These are phyloP conservation scores for Coregonus suidteri DNA, from an alignment of 2,797 vertebrate genomes.

Conservation along the genomic window DNA sequence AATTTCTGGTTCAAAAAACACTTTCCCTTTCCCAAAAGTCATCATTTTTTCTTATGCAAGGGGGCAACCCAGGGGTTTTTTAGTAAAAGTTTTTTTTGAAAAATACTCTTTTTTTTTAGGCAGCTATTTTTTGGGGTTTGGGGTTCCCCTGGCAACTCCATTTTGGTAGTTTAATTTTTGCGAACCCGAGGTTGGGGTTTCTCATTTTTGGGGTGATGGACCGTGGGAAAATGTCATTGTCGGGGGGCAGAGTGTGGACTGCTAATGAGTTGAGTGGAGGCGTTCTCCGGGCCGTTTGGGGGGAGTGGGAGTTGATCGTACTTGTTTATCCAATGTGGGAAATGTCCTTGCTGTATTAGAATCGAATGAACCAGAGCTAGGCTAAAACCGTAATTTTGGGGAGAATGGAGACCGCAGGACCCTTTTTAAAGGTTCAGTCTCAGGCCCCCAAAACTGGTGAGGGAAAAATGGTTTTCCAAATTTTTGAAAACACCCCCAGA, in stretches of 20 bases:
- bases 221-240: conserved; percentile 60
- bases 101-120: no score
- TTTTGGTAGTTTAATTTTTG: conserved; percentile 60
- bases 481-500: no score
- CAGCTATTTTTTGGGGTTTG: conserved; percentile 32
- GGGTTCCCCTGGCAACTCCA: conserved; percentile 38
- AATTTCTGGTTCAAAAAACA: no score
- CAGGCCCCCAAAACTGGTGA: neutral
- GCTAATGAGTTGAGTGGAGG: conserved; percentile 71
- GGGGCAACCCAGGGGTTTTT: no score
- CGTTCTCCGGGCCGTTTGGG: no score
- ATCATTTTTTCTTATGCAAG: conserved; percentile 60
- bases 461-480: neutral
- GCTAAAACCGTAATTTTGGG: neutral
- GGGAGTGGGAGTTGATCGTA: no score
- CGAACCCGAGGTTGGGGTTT: conserved; percentile 65
- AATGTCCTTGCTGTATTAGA: conserved; percentile 14
- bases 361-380: neutral
- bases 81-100: neutral
- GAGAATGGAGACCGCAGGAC: neutral
- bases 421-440: neutral
- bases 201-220: conserved; percentile 67
- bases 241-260: conserved; percentile 59
- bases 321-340: no score
- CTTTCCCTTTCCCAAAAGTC: conserved; percentile 59